A percentile compares a stretch with the other conserved stretches of the same genome.
Evolutionary conservation across 2,113 vertebrate genomes (phyloP).

Genomic region (Gorilla gorilla): DNA sequence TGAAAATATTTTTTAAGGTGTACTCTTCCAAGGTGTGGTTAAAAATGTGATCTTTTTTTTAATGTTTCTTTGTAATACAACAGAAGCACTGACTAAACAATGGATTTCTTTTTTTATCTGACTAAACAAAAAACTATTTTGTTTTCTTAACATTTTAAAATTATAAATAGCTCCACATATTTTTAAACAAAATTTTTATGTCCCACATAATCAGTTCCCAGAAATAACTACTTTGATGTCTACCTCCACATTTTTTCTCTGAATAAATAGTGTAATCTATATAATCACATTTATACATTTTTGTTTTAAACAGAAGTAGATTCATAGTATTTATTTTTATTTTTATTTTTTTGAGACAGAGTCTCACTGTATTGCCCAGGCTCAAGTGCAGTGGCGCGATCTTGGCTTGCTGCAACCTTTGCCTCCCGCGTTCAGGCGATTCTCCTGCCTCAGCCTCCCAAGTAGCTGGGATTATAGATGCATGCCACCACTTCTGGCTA

Average conservation of each 20-base stretch:
- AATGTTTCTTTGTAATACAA: neutral
- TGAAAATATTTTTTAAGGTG: neutral
- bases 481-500: too few relatives aligned
- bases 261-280: neutral
- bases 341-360: too few relatives aligned
- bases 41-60: neutral
- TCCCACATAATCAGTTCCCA: neutral
- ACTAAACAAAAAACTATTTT: neutral
- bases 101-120: conserved; percentile 37
- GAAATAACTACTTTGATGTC: neutral
- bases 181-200: conserved; percentile 31
- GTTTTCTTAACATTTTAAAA: neutral
- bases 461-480: too few relatives aligned
- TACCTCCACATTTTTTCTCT: neutral
- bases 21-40: neutral
- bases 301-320: neutral
- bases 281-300: neutral
- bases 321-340: too few relatives aligned
- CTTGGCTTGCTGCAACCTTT: too few relatives aligned
- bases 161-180: neutral
- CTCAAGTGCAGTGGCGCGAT: too few relatives aligned
- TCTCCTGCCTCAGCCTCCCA: too few relatives aligned
- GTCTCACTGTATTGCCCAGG: too few relatives aligned
- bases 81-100: neutral
- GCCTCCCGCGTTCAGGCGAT: too few relatives aligned